Percentiles rank a stretch among this genome's conserved stretches.
phyloP scores from a whole-genome alignment of 2,113 vertebrate genomes.

The Phylloscopus trochilus region DNA sequence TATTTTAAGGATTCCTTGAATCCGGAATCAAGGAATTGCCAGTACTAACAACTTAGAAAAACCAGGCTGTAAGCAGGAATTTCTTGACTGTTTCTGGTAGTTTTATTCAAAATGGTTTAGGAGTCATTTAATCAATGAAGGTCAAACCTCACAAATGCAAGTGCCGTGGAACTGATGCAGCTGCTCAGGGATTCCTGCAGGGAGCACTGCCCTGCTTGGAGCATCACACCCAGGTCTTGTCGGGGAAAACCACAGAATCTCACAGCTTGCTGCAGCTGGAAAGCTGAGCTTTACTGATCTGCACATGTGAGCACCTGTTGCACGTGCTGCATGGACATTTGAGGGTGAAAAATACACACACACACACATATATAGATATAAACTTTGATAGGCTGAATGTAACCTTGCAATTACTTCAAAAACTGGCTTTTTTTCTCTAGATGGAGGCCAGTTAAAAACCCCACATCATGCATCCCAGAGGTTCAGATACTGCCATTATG shows the following conservation, averaged over 20 bases:
- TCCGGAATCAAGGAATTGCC: background rate
- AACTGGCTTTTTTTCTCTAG: background rate
- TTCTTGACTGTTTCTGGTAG: background rate
- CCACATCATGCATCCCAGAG: background rate
- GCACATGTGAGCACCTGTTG: background rate
- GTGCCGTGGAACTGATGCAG: accelerated
- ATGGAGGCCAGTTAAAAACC: background rate
- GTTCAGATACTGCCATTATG: background rate
- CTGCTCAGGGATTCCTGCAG: background rate
- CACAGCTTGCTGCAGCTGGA: background rate
- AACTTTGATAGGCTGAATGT: background rate
- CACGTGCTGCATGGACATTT: accelerated
- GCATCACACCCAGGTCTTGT: background rate
- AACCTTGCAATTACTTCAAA: background rate
- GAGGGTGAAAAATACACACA: background rate
- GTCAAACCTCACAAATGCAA: background rate
- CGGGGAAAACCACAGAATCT: background rate
- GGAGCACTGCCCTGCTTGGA: background rate
- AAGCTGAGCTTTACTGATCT: background rate
- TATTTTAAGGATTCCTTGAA: background rate
- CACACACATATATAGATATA: background rate
- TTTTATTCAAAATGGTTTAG: background rate
- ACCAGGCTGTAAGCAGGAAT: background rate
- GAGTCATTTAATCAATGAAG: background rate
- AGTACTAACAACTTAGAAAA: background rate